Conservation (phyloP, 2,888 invertebrate species). For the Diachrysia chrysitis region DNA sequence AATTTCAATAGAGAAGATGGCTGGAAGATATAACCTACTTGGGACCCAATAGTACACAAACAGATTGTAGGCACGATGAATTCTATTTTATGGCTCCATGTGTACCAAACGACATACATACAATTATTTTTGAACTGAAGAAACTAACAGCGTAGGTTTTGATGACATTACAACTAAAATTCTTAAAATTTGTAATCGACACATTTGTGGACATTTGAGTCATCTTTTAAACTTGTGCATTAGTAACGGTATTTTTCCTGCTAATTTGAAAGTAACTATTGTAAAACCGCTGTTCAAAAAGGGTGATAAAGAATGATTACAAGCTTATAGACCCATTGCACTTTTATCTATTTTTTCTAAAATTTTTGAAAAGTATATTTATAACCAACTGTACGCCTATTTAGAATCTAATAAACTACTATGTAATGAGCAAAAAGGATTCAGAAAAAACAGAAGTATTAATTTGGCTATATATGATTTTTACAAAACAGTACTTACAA, state of each 20-base stretch:
- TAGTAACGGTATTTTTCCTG: constrained; percentile 7
- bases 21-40: too few species aligned
- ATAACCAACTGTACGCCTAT: too few species aligned
- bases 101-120: too few species aligned
- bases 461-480: constrained; percentile 8
- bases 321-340: background rate
- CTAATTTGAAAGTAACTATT: constrained; percentile 6
- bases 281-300: too few species aligned
- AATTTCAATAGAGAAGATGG: too few species aligned
- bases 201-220: constrained; percentile 14
- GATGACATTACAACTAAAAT: constrained; percentile 14
- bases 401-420: background rate
- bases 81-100: too few species aligned
- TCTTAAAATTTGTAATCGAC: constrained; percentile 6
- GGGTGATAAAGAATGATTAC: too few species aligned
- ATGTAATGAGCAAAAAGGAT: background rate
- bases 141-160: constrained; percentile 9
- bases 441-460: too few species aligned
- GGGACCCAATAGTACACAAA: too few species aligned
- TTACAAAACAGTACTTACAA: constrained; percentile 6
- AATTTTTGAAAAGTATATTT: background rate
- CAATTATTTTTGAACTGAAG: background rate
- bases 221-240: constrained; percentile 7
- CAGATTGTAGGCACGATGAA: too few species aligned
- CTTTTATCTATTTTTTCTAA: background rate